Evolutionary conservation across 2,888 invertebrate species (phyloP), one percentile per base, ranked within the genome.

Genomic region (Andrena haemorrhoa): DNA sequence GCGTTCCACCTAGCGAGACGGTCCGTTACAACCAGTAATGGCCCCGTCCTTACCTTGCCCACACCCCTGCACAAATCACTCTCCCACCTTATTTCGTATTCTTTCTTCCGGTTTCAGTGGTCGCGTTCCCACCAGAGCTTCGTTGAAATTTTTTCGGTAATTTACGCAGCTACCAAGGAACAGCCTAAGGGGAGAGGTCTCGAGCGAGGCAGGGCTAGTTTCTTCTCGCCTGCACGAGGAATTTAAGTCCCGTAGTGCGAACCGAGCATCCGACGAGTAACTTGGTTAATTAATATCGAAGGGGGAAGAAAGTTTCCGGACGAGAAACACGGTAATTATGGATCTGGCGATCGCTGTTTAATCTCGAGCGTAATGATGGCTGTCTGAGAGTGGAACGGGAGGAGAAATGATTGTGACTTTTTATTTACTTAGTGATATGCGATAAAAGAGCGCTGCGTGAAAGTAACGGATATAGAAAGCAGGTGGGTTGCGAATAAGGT

Each of bases 251-350:
- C 20, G 35, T 4, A 33, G 66, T 16, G 60, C 8, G 47, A 58
- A 49, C 31, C 60, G 29, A 56, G 49, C 49, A 73, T 75, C 47
- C 53, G 41, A 31, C 31, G 16, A 29, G 26, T 29, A 65, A 76
- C 33, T 79, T 69, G 49, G 74, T 71, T 79, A 76, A 79, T 56
- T 79, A 69, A 72, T 77, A 83, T 66, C 51, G 64, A 31, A 47
- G 29, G 31, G 66, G 56, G 35, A 49, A 69, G 56, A 75, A 75
- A 69, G 66, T 77, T 69, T 3, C 29, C 5, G 16, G 51, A 69
- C 53, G 47, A 75, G 78, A 75, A 69, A 83, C 68, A 31, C 71
- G 71, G 58, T 78, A 60, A 66, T 78, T 71, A 71, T 23, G 51
- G 72, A 68, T 51, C 47, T 49, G 41, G 31, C 5, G 65, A 68